Conservation (phyloP, 2,797 vertebrate species). For the Crenuchus spilurus region DNA sequence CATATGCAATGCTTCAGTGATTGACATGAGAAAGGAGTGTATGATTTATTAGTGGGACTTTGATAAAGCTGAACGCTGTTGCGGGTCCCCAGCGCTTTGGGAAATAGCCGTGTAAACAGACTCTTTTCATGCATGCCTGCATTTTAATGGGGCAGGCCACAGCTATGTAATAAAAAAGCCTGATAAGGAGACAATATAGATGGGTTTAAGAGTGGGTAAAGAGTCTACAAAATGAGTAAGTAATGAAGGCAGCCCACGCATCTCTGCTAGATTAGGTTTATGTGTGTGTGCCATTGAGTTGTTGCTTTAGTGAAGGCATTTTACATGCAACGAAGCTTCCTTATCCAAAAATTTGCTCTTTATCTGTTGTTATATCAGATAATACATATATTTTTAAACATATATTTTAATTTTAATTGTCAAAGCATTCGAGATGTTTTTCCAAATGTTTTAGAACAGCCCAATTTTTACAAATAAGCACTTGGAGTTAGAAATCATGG, state of each 20-base stretch:
- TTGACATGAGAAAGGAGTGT: slow-evolving; percentile 96
- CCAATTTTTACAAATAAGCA: too few relatives aligned
- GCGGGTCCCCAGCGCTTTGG: slow-evolving; percentile 87
- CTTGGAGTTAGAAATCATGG: too few relatives aligned
- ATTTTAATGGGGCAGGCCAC: slow-evolving; percentile 70
- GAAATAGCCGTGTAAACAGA: slow-evolving; percentile 89
- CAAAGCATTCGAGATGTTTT: too few relatives aligned
- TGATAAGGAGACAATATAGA: slow-evolving; percentile 74
- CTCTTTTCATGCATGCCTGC: slow-evolving; percentile 72
- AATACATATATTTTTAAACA: background rate
- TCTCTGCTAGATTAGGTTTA: slow-evolving; percentile 2
- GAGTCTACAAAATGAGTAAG: slow-evolving; percentile 55
- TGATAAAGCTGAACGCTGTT: slow-evolving; percentile 89
- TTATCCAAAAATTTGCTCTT: background rate
- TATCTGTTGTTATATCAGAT: background rate
- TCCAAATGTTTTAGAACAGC: too few relatives aligned
- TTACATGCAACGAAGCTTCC: background rate
- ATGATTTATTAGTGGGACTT: slow-evolving; percentile 97
- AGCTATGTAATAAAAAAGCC: slow-evolving; percentile 77
- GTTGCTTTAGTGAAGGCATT: background rate
- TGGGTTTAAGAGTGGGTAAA: slow-evolving; percentile 62
- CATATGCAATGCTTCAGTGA: slow-evolving; percentile 86
- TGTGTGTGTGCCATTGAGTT: slow-evolving; percentile 6
- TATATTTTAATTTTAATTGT: too few relatives aligned
- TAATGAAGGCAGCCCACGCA: slow-evolving; percentile 44